Evolutionary conservation across 2,888 invertebrate genomes (phyloP).

Genomic region (Therioaphis trifolii): DNA sequence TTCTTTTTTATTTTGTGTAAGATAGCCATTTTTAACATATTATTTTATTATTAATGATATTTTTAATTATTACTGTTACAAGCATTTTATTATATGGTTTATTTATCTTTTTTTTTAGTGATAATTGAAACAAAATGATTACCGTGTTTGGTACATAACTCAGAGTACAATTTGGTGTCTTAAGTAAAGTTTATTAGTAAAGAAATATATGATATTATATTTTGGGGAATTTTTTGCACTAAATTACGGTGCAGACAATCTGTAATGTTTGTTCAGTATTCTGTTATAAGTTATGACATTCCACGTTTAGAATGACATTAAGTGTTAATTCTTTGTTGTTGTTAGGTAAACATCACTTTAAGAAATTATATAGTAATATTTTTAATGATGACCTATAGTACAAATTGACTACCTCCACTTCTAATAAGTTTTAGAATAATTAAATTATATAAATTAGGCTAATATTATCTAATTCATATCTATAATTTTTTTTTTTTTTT

Average conservation of each 20-base stretch:
- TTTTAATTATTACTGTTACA: slow-evolving; percentile 41
- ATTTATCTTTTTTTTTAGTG: slow-evolving; percentile 49
- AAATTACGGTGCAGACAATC: slow-evolving; percentile 57
- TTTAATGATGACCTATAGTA: slow-evolving; percentile 57
- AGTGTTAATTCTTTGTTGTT: slow-evolving; percentile 58
- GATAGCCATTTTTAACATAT: slow-evolving; percentile 33
- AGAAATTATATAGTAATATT: slow-evolving; percentile 59
- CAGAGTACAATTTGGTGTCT: slow-evolving; percentile 62
- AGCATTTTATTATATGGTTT: slow-evolving; percentile 56
- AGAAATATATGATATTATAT: slow-evolving; percentile 49
- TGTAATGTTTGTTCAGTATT: slow-evolving; percentile 60
- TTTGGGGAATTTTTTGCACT: slow-evolving; percentile 63
- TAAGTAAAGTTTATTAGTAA: slow-evolving; percentile 60
- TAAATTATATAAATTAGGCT: slow-evolving; percentile 54
- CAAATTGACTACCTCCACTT: slow-evolving; percentile 62
- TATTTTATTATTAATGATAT: slow-evolving; percentile 36
- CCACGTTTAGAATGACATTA: slow-evolving; percentile 46
- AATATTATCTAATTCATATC: slow-evolving; percentile 63
- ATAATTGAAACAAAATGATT: slow-evolving; percentile 59
- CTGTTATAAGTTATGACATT: slow-evolving; percentile 60
- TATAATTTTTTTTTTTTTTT: slow-evolving; percentile 52
- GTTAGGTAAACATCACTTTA: slow-evolving; percentile 57
- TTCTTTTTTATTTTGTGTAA: slow-evolving; percentile 42
- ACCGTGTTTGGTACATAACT: slow-evolving; percentile 61
- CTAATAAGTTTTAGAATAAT: slow-evolving; percentile 60